phyloP scores from a whole-genome alignment of 1,140 invertebrate species.

The Micrasema minimum region DNA sequence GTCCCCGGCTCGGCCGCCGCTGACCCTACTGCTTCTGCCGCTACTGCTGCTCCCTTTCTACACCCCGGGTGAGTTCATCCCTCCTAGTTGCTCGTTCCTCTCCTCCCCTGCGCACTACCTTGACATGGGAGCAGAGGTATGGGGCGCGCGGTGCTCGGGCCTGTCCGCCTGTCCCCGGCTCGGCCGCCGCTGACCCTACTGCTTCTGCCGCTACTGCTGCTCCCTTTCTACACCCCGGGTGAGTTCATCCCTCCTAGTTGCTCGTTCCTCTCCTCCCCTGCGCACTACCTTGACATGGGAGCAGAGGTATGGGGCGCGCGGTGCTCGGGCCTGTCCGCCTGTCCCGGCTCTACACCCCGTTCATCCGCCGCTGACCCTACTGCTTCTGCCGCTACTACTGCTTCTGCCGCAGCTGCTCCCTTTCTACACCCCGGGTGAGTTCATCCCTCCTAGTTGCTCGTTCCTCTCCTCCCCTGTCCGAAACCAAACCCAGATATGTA shows the following conservation, averaged over 20 bases:
- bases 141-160: conserved; percentile 78
- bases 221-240: conserved; percentile 45
- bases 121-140: conserved; percentile 85
- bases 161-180: conserved; percentile 74
- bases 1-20: conserved; percentile 67
- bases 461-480: too few relatives aligned
- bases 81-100: too few relatives aligned
- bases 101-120: conserved; percentile 78
- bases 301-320: conserved; percentile 82
- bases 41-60: conserved; percentile 58
- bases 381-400: conserved; percentile 63
- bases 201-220: conserved; percentile 60
- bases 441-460: too few relatives aligned
- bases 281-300: conserved; percentile 82
- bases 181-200: conserved; percentile 64
- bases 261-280: too few relatives aligned
- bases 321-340: conserved; percentile 77
- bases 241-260: not conserved
- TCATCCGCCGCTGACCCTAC: conserved; percentile 57
- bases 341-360: conserved; percentile 68
- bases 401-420: conserved; percentile 41
- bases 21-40: conserved; percentile 61
- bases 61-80: conserved; percentile 5
- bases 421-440: conserved; percentile 22
- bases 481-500: too few relatives aligned